phyloP scores from a whole-genome alignment of 1,140 invertebrate genomes.

The fruit fly (Drosophila melanogaster) region DNA sequence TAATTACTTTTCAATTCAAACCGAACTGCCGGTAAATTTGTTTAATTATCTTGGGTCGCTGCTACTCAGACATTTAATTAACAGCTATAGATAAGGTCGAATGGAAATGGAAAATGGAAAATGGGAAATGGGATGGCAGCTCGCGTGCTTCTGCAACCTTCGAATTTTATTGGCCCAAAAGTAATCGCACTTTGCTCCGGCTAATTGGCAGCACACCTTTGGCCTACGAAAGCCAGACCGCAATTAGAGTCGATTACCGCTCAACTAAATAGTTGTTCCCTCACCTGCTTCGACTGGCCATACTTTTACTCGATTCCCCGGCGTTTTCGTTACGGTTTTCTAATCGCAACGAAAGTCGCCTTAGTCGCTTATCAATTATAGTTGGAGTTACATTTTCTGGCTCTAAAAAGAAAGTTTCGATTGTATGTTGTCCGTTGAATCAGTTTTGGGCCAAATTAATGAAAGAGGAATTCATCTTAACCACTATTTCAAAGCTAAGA shows the following conservation, averaged over 20 bases:
- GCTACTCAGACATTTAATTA: slow-evolving; percentile 32
- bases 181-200: slow-evolving; percentile 48
- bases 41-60: slow-evolving; percentile 58
- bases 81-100: slow-evolving; percentile 30
- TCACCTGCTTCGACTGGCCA: slow-evolving; percentile 9
- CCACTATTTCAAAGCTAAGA: too few relatives aligned
- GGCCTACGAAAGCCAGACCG: slow-evolving; percentile 41
- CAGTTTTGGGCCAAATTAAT: too few relatives aligned
- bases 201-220: slow-evolving; percentile 72
- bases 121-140: slow-evolving; percentile 9
- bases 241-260: slow-evolving; percentile 64
- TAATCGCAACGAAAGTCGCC: slow-evolving; percentile 61
- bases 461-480: too few relatives aligned
- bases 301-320: slow-evolving; percentile 38
- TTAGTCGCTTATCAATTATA: slow-evolving; percentile 54
- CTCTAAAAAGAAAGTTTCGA: slow-evolving; percentile 21
- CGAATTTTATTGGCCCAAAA: slow-evolving; percentile 33
- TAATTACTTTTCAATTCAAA: slow-evolving; percentile 23
- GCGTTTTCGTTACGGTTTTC: slow-evolving; percentile 50
- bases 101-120: slow-evolving; percentile 24
- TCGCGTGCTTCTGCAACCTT: slow-evolving; percentile 35
- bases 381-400: slow-evolving; percentile 22
- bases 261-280: slow-evolving; percentile 37
- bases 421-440: slow-evolving; percentile 4
- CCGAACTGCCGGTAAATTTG: slow-evolving; percentile 33